Conservation (phyloP, 2,888 invertebrate species). For the Endotricha flammealis region DNA sequence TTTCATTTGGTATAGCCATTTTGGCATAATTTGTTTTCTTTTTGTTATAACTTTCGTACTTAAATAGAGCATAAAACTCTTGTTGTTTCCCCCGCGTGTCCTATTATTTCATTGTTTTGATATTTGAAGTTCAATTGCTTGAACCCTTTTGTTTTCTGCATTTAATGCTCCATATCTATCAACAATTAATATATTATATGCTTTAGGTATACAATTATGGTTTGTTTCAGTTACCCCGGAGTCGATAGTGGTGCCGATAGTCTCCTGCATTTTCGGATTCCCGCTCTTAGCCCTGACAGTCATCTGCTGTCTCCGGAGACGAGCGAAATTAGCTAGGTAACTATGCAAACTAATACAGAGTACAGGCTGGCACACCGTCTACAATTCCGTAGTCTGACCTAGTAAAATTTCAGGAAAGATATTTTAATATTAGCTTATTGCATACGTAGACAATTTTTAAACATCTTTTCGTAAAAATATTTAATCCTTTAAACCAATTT, state of each 20-base stretch:
- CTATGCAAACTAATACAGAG: not conserved
- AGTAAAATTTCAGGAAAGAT: not conserved
- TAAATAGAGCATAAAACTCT: conserved; percentile 16
- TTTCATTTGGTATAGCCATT: conserved; percentile 9
- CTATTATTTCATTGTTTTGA: conserved; percentile 6
- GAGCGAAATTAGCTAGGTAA: conserved; percentile 86
- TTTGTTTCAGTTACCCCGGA: conserved; percentile 87
- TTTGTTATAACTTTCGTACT: conserved; percentile 14
- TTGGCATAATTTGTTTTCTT: conserved; percentile 14
- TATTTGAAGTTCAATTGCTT: conserved; percentile 1
- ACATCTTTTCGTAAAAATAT: too few relatives aligned
- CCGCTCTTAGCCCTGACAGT: conserved; percentile 90
- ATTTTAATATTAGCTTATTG: too few relatives aligned
- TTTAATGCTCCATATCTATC: not conserved
- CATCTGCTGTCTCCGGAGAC: conserved; percentile 89
- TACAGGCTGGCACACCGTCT: not conserved
- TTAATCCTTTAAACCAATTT: too few relatives aligned
- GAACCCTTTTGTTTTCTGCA: conserved; percentile 4
- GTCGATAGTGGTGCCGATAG: conserved; percentile 91
- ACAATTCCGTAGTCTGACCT: not conserved
- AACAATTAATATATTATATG: not conserved
- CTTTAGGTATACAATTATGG: not conserved
- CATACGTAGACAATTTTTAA: too few relatives aligned
- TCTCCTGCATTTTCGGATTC: conserved; percentile 93
- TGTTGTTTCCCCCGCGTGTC: conserved; percentile 1